Base-by-base conservation (phyloP, 2,113 vertebrate genomes). In the Aphyosemion australe region DNA sequence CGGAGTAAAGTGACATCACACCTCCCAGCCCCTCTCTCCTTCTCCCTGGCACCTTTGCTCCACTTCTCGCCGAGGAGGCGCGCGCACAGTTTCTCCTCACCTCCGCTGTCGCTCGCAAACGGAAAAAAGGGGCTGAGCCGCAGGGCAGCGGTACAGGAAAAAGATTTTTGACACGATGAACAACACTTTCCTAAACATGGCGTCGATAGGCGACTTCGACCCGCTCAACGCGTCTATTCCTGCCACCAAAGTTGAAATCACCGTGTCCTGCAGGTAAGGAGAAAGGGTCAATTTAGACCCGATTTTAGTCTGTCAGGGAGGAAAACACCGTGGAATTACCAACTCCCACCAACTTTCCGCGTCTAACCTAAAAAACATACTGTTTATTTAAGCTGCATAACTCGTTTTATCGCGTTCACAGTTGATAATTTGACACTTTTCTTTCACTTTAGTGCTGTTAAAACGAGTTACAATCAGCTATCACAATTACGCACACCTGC, bases 171-270 rank as follows among this genome's bases (percentile, higher is more conserved):
- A 65, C 80, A 91, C 80, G 56, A 83, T 92, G 69, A 93, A 90
- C 71, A 89, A 87, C 89, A 91, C 76, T 87, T 93, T 90, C 43
- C 39, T 85, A 55, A 94, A 87, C 74, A 95, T 95, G 94, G 94
- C 95, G 88, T 94, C 95, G 78, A 88, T 95, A 83, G 95, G 94
- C 64, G 94, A 95, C 84, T 92, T 96, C 87, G 94, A 91, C 90
- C 92, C 92, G 20, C 92, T 95, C 72, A 94, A 92, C 83, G 91
- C 93, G 15, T 92, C 93, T 57, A 93, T 96, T 72, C 96, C 95
- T 5, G 96, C 96, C 55, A 97, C 96, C 69, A 94, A 94, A 86
- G 96, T 97, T 91, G 96, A 97, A 89, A 90, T 97, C 86, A 95
- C 94, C 1, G 94, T 97, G 76, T 96, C 95, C 51, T 95, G 96